Conservation (phyloP, 2,888 invertebrate genomes). For the Hirtodrosophila cameraria region DNA sequence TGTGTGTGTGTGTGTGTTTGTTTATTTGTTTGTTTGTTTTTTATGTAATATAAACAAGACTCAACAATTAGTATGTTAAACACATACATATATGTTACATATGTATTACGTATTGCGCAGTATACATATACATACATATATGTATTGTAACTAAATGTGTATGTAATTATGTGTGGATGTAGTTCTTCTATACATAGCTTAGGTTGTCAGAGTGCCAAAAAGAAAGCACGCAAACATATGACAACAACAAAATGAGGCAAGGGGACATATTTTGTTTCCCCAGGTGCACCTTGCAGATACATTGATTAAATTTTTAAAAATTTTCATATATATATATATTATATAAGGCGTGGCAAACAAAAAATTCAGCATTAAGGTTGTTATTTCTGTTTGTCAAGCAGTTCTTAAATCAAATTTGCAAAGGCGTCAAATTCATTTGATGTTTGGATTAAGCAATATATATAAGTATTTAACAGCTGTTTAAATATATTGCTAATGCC, state of each 20-base stretch:
- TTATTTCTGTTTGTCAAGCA: constrained; percentile 1
- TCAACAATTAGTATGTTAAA: constrained; percentile 66
- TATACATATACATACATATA: constrained; percentile 16
- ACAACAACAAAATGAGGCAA: constrained; percentile 47
- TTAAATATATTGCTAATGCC: constrained; percentile 13
- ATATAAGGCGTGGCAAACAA: constrained; percentile 28
- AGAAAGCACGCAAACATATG: constrained; percentile 56
- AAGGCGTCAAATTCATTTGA: constrained; percentile 16
- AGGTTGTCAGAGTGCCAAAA: constrained; percentile 39
- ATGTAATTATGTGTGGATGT: constrained; percentile 13
- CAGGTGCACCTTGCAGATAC: constrained; percentile 7
- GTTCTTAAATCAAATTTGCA: constrained; percentile 29
- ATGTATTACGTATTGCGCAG: too few species aligned
- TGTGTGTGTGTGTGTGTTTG: constrained; percentile 21
- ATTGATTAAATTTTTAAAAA: constrained; percentile 4
- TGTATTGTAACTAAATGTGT: constrained; percentile 17
- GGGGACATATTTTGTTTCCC: constrained; percentile 10
- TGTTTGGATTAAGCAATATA: not conserved
- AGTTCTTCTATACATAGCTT: constrained; percentile 7
- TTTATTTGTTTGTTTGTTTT: constrained; percentile 32
- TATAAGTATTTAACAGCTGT: constrained; percentile 16
- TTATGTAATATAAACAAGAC: constrained; percentile 66
- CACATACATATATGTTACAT: constrained; percentile 10
- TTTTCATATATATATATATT: not conserved
- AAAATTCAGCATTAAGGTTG: constrained; percentile 28